Evolutionary conservation across 2,888 invertebrate genomes (phyloP).

Genomic region (Cryptus armator): DNA sequence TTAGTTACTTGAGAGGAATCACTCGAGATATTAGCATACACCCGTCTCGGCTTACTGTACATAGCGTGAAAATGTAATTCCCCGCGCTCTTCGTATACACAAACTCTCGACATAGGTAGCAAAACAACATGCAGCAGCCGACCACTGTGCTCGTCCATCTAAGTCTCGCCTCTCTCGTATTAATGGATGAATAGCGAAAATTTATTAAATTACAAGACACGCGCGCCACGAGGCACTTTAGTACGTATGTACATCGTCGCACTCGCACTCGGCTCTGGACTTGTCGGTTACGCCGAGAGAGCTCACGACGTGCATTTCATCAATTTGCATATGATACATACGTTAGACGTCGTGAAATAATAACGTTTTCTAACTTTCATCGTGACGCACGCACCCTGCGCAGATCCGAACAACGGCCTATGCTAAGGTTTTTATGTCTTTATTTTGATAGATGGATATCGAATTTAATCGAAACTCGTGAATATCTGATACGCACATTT

Average conservation of each 20-base stretch:
- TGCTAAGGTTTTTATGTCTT: constrained; percentile 40
- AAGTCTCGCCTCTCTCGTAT: constrained; percentile 51
- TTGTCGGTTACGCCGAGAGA: constrained; percentile 24
- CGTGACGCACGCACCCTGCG: constrained; percentile 44
- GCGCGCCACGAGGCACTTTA: constrained; percentile 8
- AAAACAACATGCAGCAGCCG: constrained; percentile 30
- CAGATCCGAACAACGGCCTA: constrained; percentile 31
- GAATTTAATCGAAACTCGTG: constrained; percentile 56
- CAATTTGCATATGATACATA: constrained; percentile 62
- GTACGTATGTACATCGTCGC: neutral
- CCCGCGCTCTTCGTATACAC: constrained; percentile 42
- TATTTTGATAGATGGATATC: constrained; percentile 59
- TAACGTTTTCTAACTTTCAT: constrained; percentile 65
- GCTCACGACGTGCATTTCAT: constrained; percentile 55
- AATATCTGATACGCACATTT: constrained; percentile 36
- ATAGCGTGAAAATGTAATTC: constrained; percentile 64
- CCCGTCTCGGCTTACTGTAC: constrained; percentile 22
- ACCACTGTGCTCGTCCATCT: constrained; percentile 32
- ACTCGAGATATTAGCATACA: constrained; percentile 54
- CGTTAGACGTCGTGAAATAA: constrained; percentile 52
- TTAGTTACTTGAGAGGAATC: constrained; percentile 40
- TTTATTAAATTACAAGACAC: constrained; percentile 61
- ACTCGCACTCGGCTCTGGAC: constrained; percentile 1
- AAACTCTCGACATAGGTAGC: constrained; percentile 18
- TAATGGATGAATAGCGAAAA: constrained; percentile 62